Evolutionary conservation across 1,140 invertebrate species (phyloP), one percentile per base, ranked within the genome.

Genomic region (Nomia melanderi): DNA sequence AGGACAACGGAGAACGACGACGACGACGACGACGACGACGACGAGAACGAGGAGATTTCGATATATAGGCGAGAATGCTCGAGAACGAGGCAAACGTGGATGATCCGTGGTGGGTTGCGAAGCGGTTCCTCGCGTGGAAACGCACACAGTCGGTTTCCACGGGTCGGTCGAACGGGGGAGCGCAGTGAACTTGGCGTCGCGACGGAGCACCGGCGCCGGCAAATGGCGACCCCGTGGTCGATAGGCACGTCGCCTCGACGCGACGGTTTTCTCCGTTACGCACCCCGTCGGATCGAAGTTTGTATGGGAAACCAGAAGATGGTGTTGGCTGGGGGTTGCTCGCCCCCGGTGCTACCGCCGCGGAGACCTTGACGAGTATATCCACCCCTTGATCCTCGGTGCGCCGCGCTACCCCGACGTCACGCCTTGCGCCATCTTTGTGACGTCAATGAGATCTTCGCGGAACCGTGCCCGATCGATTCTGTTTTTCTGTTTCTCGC

Each of bases 171-270:
- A 75, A 81, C 78, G 81, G 67, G 75, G 77, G 79, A 84, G 78
- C 82, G 81, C 84, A 86, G 84, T 87, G 87, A 88, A 88, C 88
- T 83, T 78, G 75, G 77, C 82, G 85, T 84, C 84, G 85, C 87
- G 86, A 86, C 87, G 78, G 66, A 71, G 60, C 78, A 76, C 78
- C n/a, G 86, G 82, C 86, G 81, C 86, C 84, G 81, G 78, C 77
- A 85, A 83, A 86, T 83, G 80, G 84, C 83, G 75, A n/a, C n/a
- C 76, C 72, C 53, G 75, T 76, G 87, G 84, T 88, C 87, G 85
- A 88, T 88, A 88, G 76, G 79, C 73, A 33, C 62, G 31, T 41
- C 62, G 20, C 17, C 47, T 1, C 20, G 53, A 23, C 14, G 33
- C 56, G 54, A 44, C 79, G 76, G 79, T 65, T 74, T 65, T 81